A percentile compares a stretch with the other conserved stretches of the same genome.
Conservation (phyloP, 1,140 invertebrate species). For the Hypothenemus hampei region DNA sequence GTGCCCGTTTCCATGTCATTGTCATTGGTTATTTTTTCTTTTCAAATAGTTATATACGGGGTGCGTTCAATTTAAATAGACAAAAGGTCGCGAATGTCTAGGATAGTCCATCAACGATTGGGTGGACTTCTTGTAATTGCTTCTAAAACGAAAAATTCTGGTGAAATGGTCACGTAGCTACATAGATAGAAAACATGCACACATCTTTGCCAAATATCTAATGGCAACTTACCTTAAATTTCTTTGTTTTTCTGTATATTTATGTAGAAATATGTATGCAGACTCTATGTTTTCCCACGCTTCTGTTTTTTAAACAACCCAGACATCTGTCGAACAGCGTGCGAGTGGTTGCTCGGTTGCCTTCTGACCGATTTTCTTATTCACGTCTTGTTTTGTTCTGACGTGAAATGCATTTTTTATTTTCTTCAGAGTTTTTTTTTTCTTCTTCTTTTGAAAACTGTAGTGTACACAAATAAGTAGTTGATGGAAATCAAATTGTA, state of each 20-base stretch:
- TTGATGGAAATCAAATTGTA: not conserved
- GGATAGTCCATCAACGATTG: too few species aligned
- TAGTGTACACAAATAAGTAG: not conserved
- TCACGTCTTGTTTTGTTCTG: conserved; percentile 12
- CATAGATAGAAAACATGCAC: too few species aligned
- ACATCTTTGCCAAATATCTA: too few species aligned
- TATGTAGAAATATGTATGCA: not conserved
- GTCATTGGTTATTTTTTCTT: too few species aligned
- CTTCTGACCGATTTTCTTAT: conserved; percentile 12
- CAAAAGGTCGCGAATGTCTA: not conserved
- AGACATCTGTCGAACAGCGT: conserved; percentile 17
- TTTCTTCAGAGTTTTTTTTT: not conserved
- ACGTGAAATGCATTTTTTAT: conserved; percentile 1
- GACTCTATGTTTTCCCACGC: conserved; percentile 12
- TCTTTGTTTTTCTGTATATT: too few species aligned
- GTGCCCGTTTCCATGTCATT: too few species aligned
- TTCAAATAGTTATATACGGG: not conserved
- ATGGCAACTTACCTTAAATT: too few species aligned
- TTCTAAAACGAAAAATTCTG: too few species aligned
- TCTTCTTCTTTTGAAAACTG: too few species aligned
- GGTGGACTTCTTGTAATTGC: too few species aligned
- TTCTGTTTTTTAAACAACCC: conserved; percentile 13
- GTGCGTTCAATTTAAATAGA: not conserved
- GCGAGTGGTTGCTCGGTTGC: not conserved
- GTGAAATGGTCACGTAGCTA: too few species aligned